A percentile compares a stretch with the other conserved stretches of the same genome.
Evolutionary conservation across 2,113 vertebrate genomes (phyloP).

Genomic region (Ursus arctos): DNA sequence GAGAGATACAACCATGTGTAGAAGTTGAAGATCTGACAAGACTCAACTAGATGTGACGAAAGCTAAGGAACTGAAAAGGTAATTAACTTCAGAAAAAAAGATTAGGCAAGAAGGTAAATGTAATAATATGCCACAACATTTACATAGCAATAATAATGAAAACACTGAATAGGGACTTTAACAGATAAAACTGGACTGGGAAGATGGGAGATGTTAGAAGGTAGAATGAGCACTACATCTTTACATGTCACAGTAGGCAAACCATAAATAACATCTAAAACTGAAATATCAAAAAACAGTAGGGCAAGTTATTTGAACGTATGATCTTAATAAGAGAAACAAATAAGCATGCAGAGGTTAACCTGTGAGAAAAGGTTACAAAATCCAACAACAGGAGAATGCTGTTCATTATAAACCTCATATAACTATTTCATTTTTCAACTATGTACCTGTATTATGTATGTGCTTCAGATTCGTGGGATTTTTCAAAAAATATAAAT

Average conservation of each 20-base stretch:
- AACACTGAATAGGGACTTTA: background rate
- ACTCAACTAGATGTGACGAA: background rate
- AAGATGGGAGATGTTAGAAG: background rate
- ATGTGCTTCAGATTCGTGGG: background rate
- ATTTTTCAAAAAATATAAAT: background rate
- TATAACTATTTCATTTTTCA: background rate
- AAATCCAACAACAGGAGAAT: background rate
- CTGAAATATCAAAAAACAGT: background rate
- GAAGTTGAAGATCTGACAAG: background rate
- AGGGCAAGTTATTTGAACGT: slow-evolving; percentile 49
- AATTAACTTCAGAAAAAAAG: background rate
- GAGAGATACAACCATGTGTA: background rate
- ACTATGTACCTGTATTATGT: background rate
- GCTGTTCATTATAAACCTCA: background rate
- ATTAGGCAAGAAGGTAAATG: background rate
- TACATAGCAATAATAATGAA: background rate
- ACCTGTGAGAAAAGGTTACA: background rate
- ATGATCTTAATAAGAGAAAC: background rate
- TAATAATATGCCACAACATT: background rate
- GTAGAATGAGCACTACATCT: background rate
- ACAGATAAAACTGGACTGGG: background rate
- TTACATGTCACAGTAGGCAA: background rate
- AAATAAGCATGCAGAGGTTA: background rate
- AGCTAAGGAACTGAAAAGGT: background rate
- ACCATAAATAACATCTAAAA: background rate